phyloP scores from a whole-genome alignment of 2,888 invertebrate genomes.

The Bombyx huttoni region DNA sequence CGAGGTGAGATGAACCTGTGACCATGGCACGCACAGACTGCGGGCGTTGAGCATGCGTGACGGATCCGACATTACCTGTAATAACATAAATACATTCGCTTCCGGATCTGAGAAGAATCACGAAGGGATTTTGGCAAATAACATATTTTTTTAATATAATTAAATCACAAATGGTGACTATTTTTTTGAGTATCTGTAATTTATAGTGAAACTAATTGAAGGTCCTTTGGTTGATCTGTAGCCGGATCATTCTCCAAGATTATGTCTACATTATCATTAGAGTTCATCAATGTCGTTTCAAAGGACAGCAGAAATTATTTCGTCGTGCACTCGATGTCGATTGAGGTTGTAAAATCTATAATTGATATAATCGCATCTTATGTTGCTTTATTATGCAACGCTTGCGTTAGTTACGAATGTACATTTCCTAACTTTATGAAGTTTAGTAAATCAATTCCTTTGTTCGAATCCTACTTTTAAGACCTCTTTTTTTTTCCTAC shows the following conservation, averaged over 20 bases:
- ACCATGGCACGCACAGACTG: constrained; percentile 12
- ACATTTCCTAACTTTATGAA: no score
- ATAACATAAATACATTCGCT: constrained; percentile 7
- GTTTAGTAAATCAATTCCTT: no score
- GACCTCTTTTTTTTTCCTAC: no score
- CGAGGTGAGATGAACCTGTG: constrained; percentile 14
- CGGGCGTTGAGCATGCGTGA: constrained; percentile 10
- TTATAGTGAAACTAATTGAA: neutral
- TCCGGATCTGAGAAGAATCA: constrained; percentile 17
- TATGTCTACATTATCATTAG: no score
- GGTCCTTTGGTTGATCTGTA: neutral
- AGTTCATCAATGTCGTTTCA: no score
- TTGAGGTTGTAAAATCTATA: no score
- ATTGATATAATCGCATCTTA: no score
- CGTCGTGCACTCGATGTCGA: no score
- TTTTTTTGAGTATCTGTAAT: neutral
- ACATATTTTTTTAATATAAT: neutral
- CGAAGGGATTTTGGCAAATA: neutral
- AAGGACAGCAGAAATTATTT: no score
- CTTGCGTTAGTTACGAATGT: no score
- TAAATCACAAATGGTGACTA: neutral
- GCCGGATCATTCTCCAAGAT: neutral
- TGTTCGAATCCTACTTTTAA: no score
- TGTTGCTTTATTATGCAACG: no score
- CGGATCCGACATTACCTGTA: neutral